A percentile compares a stretch with the other conserved stretches of the same genome.
phyloP scores from a whole-genome alignment of 2,113 vertebrate species.

The Lota lota region DNA sequence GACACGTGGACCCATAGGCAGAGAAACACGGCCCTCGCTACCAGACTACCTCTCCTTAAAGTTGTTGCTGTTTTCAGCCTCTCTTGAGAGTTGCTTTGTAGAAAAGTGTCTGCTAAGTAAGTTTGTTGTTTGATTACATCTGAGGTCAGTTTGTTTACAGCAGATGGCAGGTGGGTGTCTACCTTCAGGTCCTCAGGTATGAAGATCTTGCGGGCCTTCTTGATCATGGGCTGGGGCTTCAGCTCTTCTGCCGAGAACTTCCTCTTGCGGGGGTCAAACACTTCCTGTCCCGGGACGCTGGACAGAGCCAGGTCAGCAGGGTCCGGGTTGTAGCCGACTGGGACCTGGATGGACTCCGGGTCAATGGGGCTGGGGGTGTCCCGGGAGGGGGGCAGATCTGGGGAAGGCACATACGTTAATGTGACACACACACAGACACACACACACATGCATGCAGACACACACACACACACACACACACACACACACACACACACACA shows the following conservation, averaged over 20 bases:
- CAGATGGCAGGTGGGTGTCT: conserved; percentile 34
- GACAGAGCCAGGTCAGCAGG: conserved; percentile 95
- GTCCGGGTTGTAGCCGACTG: conserved; percentile 88
- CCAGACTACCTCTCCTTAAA: too few species aligned
- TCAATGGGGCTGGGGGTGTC: conserved; percentile 96
- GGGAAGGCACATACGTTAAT: not conserved
- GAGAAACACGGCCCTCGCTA: too few species aligned
- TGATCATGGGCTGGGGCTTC: conserved; percentile 98
- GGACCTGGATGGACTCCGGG: conserved; percentile 94
- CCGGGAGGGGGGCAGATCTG: conserved; percentile 78
- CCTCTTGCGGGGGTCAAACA: conserved; percentile 95
- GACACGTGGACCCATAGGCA: too few species aligned
- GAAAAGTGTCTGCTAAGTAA: too few species aligned
- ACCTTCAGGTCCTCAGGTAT: conserved; percentile 98
- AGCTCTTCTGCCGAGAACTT: conserved; percentile 96
- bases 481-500: too few species aligned
- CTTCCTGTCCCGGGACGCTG: conserved; percentile 97
- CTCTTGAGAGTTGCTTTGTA: too few species aligned
- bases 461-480: too few species aligned
- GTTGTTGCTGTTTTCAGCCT: too few species aligned
- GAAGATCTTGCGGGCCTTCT: conserved; percentile 97
- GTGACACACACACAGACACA: not conserved
- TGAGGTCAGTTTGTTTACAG: not conserved
- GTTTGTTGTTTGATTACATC: not conserved
- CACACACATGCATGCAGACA: too few species aligned